A percentile compares a stretch with the other conserved stretches of the same genome.
Conservation (phyloP, 2,113 vertebrate species). For the Urocolius indicus region DNA sequence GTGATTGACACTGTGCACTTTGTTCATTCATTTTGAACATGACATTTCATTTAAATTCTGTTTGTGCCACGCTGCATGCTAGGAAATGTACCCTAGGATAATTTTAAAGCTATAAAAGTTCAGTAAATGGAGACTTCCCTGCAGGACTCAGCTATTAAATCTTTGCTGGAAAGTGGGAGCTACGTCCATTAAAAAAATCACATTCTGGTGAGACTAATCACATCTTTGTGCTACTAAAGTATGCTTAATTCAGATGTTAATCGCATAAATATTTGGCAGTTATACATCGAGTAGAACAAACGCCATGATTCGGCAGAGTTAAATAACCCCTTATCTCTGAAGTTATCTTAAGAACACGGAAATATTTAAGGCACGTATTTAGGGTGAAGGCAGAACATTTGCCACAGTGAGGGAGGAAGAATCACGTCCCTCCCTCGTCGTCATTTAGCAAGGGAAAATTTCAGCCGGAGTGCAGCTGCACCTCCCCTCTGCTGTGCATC, state of each 20-base stretch:
- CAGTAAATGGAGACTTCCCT: conserved; percentile 63
- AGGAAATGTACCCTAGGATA: conserved; percentile 50
- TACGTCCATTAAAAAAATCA: conserved; percentile 57
- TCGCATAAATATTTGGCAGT: conserved; percentile 55
- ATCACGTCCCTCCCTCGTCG: background rate
- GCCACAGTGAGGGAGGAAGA: background rate
- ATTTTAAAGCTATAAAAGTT: conserved; percentile 57
- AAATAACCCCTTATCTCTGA: conserved; percentile 41
- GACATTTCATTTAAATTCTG: conserved; percentile 56
- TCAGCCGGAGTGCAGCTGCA: background rate
- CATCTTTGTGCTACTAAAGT: conserved; percentile 43
- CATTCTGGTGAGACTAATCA: conserved; percentile 58
- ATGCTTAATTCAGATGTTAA: conserved; percentile 57
- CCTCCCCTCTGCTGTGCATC: fast-evolving
- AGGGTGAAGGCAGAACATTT: background rate
- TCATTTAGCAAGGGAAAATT: background rate
- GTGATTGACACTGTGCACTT: background rate
- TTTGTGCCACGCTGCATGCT: background rate
- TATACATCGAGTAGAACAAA: background rate
- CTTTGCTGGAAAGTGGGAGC: conserved; percentile 38
- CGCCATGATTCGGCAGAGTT: background rate
- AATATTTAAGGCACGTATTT: conserved; percentile 30
- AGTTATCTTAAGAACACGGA: conserved; percentile 45
- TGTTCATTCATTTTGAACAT: background rate
- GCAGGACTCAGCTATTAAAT: conserved; percentile 70